These are phyloP conservation scores for Tenrec ecaudatus DNA, from an alignment of 2,113 vertebrate genomes.

Conservation along the genomic window DNA sequence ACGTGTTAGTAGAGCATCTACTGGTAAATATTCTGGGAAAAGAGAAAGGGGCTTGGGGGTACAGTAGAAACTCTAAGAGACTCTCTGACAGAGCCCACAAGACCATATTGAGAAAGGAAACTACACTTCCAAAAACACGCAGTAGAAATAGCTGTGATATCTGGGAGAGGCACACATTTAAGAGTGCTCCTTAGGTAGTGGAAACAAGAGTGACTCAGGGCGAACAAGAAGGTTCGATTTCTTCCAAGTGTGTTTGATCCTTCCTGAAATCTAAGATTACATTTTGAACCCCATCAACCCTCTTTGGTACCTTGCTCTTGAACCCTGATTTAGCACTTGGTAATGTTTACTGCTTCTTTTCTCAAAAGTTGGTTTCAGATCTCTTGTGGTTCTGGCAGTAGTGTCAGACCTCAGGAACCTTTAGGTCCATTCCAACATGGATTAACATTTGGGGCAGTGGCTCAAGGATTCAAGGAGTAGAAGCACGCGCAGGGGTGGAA, in stretches of 20 bases:
- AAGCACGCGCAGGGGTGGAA: neutral
- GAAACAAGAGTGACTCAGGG: neutral
- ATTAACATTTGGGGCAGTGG: neutral
- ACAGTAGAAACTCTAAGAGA: neutral
- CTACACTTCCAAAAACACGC: neutral
- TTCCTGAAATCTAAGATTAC: neutral
- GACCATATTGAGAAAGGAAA: conserved; percentile 41
- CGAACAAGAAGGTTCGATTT: neutral
- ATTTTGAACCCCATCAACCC: neutral
- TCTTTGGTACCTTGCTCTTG: neutral
- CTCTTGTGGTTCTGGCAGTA: conserved; percentile 10
- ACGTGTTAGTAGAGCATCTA: neutral
- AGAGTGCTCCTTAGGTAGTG: neutral
- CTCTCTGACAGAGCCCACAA: neutral
- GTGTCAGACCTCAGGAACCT: neutral
- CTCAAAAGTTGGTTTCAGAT: conserved; percentile 26
- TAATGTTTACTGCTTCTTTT: neutral
- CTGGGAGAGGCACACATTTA: neutral
- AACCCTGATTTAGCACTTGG: neutral
- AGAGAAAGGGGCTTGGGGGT: neutral
- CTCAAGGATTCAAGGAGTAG: neutral
- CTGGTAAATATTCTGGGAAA: neutral
- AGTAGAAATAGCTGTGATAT: neutral
- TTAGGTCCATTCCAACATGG: neutral
- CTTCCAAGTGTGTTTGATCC: neutral